Evolutionary conservation across 1,140 invertebrate genomes (phyloP), one percentile per base, ranked within the genome.

Genomic region (Drosophila virilis): DNA sequence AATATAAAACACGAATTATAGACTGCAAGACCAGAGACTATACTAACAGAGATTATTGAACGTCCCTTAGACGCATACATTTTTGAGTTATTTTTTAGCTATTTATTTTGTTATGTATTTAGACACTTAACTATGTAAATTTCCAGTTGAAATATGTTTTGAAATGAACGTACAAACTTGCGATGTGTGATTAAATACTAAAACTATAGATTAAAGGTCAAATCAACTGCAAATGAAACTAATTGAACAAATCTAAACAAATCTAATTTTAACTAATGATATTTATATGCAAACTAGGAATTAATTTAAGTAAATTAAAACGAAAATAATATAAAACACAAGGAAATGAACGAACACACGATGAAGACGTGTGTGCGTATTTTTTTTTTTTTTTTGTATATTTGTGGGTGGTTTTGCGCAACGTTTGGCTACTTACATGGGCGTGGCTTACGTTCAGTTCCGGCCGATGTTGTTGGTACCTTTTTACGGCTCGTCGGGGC

Each of bases 401-500:
- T 68, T 55, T 54, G n/a, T 61, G 15, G 15, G 59, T 62, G 45
- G 73, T 72, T 74, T 61, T 86, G 68, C 76, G 57, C 74, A 58
- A 73, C 65, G 61, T 60, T 74, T 58, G 43, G 78, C 67, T 81
- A 93, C 94, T 94, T 94, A 95, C 94, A 94, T 93, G 94, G 93
- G 93, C 94, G 94, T 40, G 94, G 93, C 92, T 93, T 94, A 92
- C 93, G 93, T 60, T 92, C 90, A 74, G 76, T 78, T 83, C 88
- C 77, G 68, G 74, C 71, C 65, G 81, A 76, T 58, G 74, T 60
- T 43, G 64, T 79, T 45, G 89, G 88, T 59, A 84, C 77, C 77
- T 90, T 92, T 88, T 92, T 92, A 58, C 92, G 92, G 67, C 91
- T 92, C 15, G 93, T 92, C 75, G 93, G 94, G 65, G 93, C 93